Conservation (phyloP, 92 coral and sea anemone species). For the Palythoa grandis region DNA sequence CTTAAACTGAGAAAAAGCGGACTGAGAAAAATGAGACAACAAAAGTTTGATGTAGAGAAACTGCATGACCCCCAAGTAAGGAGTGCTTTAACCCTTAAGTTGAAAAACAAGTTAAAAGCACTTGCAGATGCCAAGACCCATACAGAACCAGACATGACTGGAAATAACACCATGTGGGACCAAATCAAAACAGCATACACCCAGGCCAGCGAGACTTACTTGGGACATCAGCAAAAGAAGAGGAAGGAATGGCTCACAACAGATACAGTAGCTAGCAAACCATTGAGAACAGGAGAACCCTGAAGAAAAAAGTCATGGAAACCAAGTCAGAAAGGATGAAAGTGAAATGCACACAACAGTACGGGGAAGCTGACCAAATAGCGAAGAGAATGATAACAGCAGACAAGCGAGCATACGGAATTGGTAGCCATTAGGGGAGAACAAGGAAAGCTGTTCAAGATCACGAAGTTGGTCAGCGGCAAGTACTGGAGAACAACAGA, state of each 20-base stretch:
- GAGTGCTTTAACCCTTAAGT: neutral
- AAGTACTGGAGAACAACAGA: no score
- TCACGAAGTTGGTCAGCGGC: no score
- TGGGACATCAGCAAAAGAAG: no score
- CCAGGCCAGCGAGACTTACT: no score
- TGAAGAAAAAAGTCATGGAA: neutral
- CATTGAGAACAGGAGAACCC: neutral
- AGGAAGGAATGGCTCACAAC: no score
- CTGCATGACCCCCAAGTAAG: neutral
- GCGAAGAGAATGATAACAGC: no score
- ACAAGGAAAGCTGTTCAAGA: no score
- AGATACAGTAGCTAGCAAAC: no score
- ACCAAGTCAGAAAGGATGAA: neutral
- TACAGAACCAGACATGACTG: neutral
- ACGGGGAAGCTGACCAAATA: neutral
- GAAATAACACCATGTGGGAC: neutral
- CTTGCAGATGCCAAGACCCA: constrained; percentile 25
- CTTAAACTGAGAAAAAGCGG: no score
- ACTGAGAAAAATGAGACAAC: no score
- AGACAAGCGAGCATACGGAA: no score
- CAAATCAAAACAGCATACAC: neutral
- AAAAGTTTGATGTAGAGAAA: neutral
- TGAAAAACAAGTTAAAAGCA: neutral
- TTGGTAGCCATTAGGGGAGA: no score
- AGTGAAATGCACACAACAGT: neutral